Conservation (phyloP, 64 coral and sea anemone genomes). For the Porites australiensis region DNA sequence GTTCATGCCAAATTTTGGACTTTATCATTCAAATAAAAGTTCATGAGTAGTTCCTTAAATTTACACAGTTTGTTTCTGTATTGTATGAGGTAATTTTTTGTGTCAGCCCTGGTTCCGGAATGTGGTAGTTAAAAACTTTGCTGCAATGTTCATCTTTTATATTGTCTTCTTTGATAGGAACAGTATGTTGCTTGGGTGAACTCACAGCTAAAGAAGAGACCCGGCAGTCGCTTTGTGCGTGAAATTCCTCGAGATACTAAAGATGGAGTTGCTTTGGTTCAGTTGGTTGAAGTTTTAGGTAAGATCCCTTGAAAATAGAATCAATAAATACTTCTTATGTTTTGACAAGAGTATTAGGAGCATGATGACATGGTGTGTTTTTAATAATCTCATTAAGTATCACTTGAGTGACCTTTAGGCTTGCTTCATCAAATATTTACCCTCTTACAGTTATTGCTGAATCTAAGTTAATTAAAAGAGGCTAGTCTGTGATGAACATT, state of each 20-base stretch:
- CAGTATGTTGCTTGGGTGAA: conserved; percentile 97
- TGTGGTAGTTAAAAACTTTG: background rate
- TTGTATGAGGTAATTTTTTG: too few relatives aligned
- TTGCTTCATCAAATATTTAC: conserved; percentile 29
- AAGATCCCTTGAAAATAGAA: background rate
- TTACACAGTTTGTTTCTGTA: too few relatives aligned
- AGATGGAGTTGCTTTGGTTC: conserved; percentile 96
- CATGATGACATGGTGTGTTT: too few relatives aligned
- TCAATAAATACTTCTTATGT: background rate
- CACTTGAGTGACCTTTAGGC: background rate
- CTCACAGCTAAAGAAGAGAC: conserved; percentile 94
- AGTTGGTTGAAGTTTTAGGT: conserved; percentile 97
- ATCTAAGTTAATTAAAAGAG: background rate
- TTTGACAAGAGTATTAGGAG: too few relatives aligned
- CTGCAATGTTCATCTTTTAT: background rate
- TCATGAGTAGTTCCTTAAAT: too few relatives aligned
- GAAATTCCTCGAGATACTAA: conserved; percentile 88
- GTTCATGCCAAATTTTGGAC: too few relatives aligned
- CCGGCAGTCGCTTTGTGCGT: conserved; percentile 83
- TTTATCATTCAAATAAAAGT: too few relatives aligned
- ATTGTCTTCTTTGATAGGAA: conserved; percentile 1
- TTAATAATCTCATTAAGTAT: conserved; percentile 12
- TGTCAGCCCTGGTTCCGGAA: too few relatives aligned
- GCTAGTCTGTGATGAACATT: too few relatives aligned
- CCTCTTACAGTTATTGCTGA: background rate